Base-by-base conservation (phyloP, 2,113 vertebrate species). In the Petromus typicus region DNA sequence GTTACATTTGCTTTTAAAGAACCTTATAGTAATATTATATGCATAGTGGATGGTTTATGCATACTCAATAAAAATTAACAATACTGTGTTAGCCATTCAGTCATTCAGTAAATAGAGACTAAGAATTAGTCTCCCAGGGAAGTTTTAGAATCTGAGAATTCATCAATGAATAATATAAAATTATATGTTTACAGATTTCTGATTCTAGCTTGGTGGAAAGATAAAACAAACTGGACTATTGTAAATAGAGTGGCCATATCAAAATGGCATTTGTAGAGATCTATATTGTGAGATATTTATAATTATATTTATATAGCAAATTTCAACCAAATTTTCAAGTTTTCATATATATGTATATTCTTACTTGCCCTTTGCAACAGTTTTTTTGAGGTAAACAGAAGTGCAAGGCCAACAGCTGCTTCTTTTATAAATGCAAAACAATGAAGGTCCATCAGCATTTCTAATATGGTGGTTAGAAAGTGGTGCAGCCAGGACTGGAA, bases 21-120 rank as follows among this genome's bases (percentile, higher is more conserved):
- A 76, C 11, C 80, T 83, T 89, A 32, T 51, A 86, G 82, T 93
- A 63, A 82, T 86, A 89, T n/a, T 82, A 2, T 86, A 43, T 91
- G 66, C 9, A 82, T 69, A 75, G 61, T 67, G 8, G 84, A 67
- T 76, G 40, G 4, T 8, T 83, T 84, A 84, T 61, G 51, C 71
- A 94, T 4, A 78, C 14, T 37, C 69, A 79, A 23, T 18, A 67
- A 95, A 85, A 94, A 73, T 92, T 83, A 67, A 86, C 93, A 66
- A 54, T 78, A 59, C n/a, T 57, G 17, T 32, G 11, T 54, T 86
- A 92, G 75, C 40, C 27, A 81, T 64, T 34, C 27, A 40, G 83
- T 45, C 9, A 86, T 75, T 90, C n/a, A 86, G 67, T 90, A 73
- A 73, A 80, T n/a, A 75, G 25, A 3, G 27, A 84, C 61, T 45